Evolutionary conservation across 2,888 invertebrate species (phyloP).

Genomic region (Ennomos quercinarius): DNA sequence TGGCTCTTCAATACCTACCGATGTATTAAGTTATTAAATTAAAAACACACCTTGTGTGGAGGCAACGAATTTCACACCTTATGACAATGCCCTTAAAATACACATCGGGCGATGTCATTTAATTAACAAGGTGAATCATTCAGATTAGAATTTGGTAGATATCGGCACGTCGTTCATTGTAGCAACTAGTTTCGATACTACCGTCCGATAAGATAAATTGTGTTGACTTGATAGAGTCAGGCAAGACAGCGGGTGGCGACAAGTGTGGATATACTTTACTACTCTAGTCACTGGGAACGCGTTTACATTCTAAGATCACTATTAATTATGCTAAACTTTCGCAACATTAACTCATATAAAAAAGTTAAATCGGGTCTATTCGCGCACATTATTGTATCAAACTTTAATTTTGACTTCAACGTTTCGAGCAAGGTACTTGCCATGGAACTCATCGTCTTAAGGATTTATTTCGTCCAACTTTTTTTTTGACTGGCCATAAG

Average conservation of each 20-base stretch:
- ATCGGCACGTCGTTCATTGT: constrained; percentile 84
- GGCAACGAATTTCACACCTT: constrained; percentile 53
- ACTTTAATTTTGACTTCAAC: too few relatives aligned
- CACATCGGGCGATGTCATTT: constrained; percentile 52
- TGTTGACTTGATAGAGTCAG: constrained; percentile 74
- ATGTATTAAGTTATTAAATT: constrained; percentile 84
- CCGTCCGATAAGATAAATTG: constrained; percentile 81
- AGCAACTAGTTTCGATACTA: constrained; percentile 82
- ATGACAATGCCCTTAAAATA: constrained; percentile 33
- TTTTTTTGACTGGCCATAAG: too few relatives aligned
- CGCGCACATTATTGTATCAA: too few relatives aligned
- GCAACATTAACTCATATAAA: too few relatives aligned
- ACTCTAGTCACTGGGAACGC: too few relatives aligned
- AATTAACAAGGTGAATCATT: constrained; percentile 83
- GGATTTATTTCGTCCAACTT: too few relatives aligned
- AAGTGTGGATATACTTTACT: constrained; percentile 1
- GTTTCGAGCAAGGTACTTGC: too few relatives aligned
- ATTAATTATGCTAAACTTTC: too few relatives aligned
- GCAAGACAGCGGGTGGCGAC: constrained; percentile 61
- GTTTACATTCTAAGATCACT: too few relatives aligned
- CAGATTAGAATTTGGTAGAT: constrained; percentile 83
- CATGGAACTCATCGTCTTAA: too few relatives aligned
- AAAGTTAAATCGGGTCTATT: too few relatives aligned
- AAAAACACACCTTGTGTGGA: constrained; percentile 66
- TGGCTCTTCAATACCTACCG: constrained; percentile 77